Conservation (phyloP, 2,888 invertebrate species). For the Nephrotoma flavescens region DNA sequence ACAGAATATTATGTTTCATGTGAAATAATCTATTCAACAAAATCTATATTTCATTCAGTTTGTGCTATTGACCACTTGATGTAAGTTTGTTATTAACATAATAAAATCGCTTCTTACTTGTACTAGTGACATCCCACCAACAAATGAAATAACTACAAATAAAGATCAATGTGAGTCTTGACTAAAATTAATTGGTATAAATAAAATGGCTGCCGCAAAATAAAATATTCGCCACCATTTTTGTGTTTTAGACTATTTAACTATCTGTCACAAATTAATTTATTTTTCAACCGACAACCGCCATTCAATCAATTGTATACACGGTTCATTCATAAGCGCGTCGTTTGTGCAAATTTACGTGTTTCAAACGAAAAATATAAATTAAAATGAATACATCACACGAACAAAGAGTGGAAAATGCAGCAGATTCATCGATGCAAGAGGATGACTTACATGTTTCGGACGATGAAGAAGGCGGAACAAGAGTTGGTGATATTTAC, state of each 20-base stretch:
- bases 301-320: neutral
- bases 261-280: neutral
- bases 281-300: neutral
- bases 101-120: neutral
- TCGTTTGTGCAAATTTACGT: neutral
- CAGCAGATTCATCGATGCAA: neutral
- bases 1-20: no score
- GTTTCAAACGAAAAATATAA: neutral
- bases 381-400: neutral
- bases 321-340: neutral
- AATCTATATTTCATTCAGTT: no score
- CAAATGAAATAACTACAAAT: neutral
- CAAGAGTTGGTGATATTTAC: slow-evolving; percentile 64
- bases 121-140: neutral
- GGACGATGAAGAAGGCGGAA: slow-evolving; percentile 36
- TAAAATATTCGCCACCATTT: neutral
- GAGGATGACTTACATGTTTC: neutral
- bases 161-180: neutral
- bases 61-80: no score
- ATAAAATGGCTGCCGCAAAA: neutral
- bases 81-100: neutral
- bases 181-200: neutral
- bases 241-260: neutral
- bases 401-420: neutral
- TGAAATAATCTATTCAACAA: no score